phyloP scores from a whole-genome alignment of 2,113 vertebrate genomes.

The Myotis yumanensis region DNA sequence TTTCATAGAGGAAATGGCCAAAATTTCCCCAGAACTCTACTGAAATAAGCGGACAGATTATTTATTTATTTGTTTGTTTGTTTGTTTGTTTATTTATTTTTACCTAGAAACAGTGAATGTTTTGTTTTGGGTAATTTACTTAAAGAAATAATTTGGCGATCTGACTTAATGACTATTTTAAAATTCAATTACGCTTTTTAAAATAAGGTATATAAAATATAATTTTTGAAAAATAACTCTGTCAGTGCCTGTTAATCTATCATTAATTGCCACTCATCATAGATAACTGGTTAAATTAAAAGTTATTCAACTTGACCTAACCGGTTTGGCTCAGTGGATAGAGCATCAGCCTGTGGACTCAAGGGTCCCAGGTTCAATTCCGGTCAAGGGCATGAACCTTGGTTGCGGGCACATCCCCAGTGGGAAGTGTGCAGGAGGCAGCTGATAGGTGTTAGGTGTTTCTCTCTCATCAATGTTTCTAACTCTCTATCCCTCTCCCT shows the following conservation, averaged over 20 bases:
- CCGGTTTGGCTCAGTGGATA: too few relatives aligned
- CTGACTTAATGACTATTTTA: neutral
- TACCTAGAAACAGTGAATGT: neutral
- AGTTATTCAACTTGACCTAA: too few relatives aligned
- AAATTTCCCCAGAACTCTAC: neutral
- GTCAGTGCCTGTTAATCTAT: neutral
- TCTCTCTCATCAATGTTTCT: too few relatives aligned
- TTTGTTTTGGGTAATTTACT: neutral
- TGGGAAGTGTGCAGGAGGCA: too few relatives aligned
- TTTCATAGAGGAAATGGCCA: neutral
- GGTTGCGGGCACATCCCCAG: too few relatives aligned
- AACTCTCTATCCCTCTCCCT: too few relatives aligned
- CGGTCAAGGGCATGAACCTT: too few relatives aligned
- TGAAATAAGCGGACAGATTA: neutral
- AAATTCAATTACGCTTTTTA: neutral
- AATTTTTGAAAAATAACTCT: neutral
- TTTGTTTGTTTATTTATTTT: neutral
- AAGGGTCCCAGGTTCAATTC: too few relatives aligned
- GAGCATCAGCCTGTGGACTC: too few relatives aligned
- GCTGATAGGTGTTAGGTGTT: too few relatives aligned
- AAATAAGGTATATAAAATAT: neutral
- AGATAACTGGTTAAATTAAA: neutral
- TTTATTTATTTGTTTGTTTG: too few relatives aligned
- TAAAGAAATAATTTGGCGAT: neutral
- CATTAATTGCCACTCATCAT: neutral